These are phyloP conservation scores for Oryzias javanicus DNA, from an alignment of 2,113 vertebrate species.

Conservation along the genomic window DNA sequence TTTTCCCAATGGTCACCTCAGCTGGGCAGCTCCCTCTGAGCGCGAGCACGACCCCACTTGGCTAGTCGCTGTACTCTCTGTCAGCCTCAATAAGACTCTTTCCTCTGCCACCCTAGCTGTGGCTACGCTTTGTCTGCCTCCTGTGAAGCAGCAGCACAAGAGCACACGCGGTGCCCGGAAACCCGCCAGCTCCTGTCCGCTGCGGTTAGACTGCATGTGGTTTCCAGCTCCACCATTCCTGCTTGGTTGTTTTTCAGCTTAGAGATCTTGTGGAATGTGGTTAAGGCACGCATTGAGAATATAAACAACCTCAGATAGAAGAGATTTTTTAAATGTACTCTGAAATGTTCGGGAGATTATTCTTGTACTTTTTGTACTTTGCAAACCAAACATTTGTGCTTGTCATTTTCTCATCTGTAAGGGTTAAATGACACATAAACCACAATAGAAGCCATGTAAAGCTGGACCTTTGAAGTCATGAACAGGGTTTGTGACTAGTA, in stretches of 20 bases:
- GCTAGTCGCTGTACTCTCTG: constrained; percentile 14
- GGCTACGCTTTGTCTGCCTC: constrained; percentile 22
- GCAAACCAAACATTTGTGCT: neutral
- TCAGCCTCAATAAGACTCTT: constrained; percentile 32
- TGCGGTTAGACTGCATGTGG: constrained; percentile 60
- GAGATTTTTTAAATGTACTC: constrained; percentile 15
- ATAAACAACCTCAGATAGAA: constrained; percentile 20
- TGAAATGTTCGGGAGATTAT: constrained; percentile 19
- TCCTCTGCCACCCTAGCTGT: constrained; percentile 20
- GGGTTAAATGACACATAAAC: neutral
- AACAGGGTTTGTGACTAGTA: too few relatives aligned
- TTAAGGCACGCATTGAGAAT: constrained; percentile 43
- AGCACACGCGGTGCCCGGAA: constrained; percentile 54
- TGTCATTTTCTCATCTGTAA: too few relatives aligned
- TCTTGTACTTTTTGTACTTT: neutral
- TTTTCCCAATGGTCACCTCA: constrained; percentile 16
- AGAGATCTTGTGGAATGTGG: constrained; percentile 57
- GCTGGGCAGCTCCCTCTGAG: constrained; percentile 4
- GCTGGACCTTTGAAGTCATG: too few relatives aligned
- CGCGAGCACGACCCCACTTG: constrained; percentile 8
- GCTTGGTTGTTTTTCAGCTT: constrained; percentile 38
- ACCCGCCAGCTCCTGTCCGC: constrained; percentile 54
- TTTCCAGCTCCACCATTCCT: constrained; percentile 50
- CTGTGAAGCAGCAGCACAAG: constrained; percentile 25
- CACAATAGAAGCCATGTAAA: neutral